Percentiles rank a stretch among this genome's conserved stretches.
phyloP scores from a whole-genome alignment of 2,113 vertebrate genomes.

The Larimichthys polyactis region DNA sequence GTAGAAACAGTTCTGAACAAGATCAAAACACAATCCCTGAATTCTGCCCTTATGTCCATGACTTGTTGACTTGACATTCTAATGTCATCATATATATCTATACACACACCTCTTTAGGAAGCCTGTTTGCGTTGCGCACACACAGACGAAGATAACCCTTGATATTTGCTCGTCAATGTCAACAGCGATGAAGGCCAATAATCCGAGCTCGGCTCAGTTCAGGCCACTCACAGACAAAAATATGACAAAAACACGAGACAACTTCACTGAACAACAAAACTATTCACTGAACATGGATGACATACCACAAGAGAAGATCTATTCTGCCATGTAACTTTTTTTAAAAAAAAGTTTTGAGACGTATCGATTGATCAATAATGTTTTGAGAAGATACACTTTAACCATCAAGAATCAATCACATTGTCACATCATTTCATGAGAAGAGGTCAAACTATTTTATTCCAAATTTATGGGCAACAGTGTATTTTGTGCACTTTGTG shows the following conservation, averaged over 20 bases:
- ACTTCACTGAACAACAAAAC: not conserved
- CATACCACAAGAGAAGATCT: not conserved
- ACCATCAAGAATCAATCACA: no score
- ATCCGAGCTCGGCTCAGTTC: not conserved
- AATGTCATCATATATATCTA: not conserved
- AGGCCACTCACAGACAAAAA: not conserved
- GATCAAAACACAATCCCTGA: not conserved
- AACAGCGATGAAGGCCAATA: not conserved
- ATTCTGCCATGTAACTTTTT: not conserved
- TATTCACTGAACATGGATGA: not conserved
- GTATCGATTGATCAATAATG: no score
- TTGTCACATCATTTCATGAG: no score
- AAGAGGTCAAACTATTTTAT: no score
- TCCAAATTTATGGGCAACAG: no score
- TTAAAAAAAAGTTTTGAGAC: no score
- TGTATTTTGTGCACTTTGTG: no score
- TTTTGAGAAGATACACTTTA: no score
- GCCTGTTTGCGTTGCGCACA: not conserved
- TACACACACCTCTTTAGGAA: not conserved
- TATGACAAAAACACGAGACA: not conserved
- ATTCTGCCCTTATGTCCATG: not conserved
- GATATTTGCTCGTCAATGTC: conserved; percentile 5
- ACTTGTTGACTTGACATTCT: not conserved
- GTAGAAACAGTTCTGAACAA: not conserved
- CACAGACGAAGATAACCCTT: not conserved